phyloP scores from a whole-genome alignment of 2,888 invertebrate species.

The Nephrotoma guestfalica region DNA sequence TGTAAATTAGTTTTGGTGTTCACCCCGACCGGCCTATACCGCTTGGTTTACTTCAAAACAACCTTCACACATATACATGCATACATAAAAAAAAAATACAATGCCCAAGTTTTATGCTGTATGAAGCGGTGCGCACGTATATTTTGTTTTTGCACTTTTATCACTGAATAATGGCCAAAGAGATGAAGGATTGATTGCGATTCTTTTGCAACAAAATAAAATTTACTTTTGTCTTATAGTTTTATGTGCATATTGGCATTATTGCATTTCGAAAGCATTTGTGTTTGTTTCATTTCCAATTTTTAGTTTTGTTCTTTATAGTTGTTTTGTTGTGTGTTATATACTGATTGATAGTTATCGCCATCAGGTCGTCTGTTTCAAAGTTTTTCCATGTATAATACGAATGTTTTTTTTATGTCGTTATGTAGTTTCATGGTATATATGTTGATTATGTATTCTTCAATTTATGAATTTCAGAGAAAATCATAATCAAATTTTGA shows the following conservation, averaged over 20 bases:
- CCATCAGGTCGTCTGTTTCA: constrained; percentile 1
- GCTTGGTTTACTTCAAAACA: not conserved
- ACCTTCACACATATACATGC: not conserved
- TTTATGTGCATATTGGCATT: not conserved
- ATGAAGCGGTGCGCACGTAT: constrained; percentile 26
- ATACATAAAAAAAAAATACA: constrained; percentile 1
- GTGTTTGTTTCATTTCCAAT: not conserved
- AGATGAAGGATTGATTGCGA: constrained; percentile 6
- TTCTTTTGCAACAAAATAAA: not conserved
- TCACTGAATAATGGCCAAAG: constrained; percentile 4
- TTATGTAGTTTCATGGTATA: not conserved
- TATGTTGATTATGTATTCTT: not conserved
- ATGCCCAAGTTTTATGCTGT: constrained; percentile 17
- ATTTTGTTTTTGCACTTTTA: constrained; percentile 2
- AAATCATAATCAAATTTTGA: constrained; percentile 1
- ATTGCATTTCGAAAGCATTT: not conserved
- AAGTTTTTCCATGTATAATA: not conserved
- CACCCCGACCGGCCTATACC: not conserved
- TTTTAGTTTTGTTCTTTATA: not conserved
- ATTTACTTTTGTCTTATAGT: not conserved
- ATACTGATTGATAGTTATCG: constrained; percentile 3
- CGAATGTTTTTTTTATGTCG: not conserved
- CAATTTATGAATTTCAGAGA: constrained; percentile 4
- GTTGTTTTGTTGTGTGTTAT: not conserved
- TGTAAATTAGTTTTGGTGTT: not conserved